phyloP scores from a whole-genome alignment of 2,888 invertebrate species.

The Abrostola triplasia region DNA sequence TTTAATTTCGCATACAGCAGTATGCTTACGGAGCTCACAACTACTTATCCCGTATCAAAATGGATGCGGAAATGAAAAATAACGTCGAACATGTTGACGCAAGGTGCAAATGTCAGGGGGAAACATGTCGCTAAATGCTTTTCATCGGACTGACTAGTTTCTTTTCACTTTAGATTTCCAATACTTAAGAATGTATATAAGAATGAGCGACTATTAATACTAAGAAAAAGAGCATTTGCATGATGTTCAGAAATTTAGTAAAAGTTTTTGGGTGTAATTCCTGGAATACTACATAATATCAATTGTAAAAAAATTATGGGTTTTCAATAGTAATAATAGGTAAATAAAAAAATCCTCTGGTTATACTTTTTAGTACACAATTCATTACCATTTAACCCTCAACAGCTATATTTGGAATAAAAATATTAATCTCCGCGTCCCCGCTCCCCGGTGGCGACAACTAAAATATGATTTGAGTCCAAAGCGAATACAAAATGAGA shows the following conservation, averaged over 20 bases:
- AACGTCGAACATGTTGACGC: conserved; percentile 28
- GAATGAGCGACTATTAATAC: neutral
- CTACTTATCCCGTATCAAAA: conserved; percentile 2
- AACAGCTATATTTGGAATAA: conserved; percentile 42
- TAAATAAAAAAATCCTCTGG: too few species aligned
- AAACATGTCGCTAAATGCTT: conserved; percentile 38
- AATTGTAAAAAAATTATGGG: too few species aligned
- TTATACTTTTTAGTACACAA: neutral
- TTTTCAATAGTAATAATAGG: too few species aligned
- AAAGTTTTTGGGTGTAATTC: neutral
- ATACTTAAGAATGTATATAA: neutral
- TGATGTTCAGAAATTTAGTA: neutral
- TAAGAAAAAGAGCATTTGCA: neutral
- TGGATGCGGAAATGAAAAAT: conserved; percentile 37
- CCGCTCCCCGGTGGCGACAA: conserved; percentile 60
- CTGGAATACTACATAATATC: neutral
- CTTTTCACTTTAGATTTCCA: conserved; percentile 29
- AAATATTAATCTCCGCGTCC: conserved; percentile 52
- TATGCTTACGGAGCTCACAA: too few species aligned
- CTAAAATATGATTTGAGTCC: conserved; percentile 75
- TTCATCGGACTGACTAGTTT: conserved; percentile 34
- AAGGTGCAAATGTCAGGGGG: conserved; percentile 44
- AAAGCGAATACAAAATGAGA: conserved; percentile 76
- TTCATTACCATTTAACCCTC: conserved; percentile 51
- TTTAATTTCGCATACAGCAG: too few species aligned